Evolutionary conservation across 2,888 invertebrate genomes (phyloP).

Genomic region (Parnassius mnemosyne): DNA sequence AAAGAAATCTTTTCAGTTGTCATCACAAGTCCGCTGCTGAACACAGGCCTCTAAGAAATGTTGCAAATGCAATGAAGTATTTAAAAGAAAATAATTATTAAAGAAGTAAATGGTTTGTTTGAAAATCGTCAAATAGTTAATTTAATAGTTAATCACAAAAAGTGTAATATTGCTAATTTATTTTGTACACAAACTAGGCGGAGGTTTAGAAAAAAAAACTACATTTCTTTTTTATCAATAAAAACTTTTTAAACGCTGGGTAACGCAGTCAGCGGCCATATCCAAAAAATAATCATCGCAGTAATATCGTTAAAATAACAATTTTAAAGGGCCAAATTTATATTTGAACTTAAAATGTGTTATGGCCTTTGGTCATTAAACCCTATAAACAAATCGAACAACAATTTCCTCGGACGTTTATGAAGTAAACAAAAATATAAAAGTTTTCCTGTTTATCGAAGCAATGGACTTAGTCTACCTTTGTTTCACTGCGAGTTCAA

Average conservation of each 20-base stretch:
- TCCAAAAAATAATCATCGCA: not conserved
- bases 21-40: too few species aligned
- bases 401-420: not conserved
- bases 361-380: not conserved
- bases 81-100: too few species aligned
- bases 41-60: too few species aligned
- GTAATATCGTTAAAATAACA: not conserved
- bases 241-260: too few species aligned
- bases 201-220: not conserved
- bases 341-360: not conserved
- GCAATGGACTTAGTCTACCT: conserved; percentile 4
- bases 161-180: not conserved
- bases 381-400: not conserved
- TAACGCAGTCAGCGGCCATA: too few species aligned
- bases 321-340: not conserved
- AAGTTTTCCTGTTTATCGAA: conserved; percentile 5
- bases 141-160: too few species aligned
- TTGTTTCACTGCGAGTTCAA: conserved; percentile 10
- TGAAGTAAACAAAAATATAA: not conserved
- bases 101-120: too few species aligned
- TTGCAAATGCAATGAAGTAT: too few species aligned
- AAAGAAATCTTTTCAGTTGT: too few species aligned
- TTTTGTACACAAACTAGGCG: too few species aligned
- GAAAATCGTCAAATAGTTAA: conserved; percentile 27
- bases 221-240: not conserved